Evolutionary conservation across 2,113 vertebrate species (phyloP), one percentile per base, ranked within the genome.

Genomic region (Nibea coibor): DNA sequence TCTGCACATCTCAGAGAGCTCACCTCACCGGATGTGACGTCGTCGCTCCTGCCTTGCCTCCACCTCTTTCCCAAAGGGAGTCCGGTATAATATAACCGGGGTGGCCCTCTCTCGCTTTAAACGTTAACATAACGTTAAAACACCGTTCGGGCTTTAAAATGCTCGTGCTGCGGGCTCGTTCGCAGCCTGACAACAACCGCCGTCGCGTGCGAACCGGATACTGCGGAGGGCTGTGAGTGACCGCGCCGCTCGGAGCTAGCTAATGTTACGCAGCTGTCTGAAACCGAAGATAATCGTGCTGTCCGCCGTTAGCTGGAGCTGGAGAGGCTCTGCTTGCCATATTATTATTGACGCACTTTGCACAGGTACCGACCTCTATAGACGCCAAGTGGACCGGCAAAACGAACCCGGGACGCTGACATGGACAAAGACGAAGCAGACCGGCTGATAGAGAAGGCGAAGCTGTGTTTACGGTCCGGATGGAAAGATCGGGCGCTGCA

Each of bases 381-480:
- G 19, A 72, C 64, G 22, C 58, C 63, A 20, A 51, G 10, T 19
- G 59, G 53, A 58, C 48, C 56, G 4, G 51, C 67, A 15, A 10
- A 24, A 70, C 50, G 5, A 19, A 43, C 39, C 58, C 35, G 53
- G 6, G 19, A 42, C 61, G 72, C 1, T 48, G 75, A 88, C 47
- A 94, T 93, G 93, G 95, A 95, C 66, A 95, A 92, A 91, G 94
- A 93, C 11, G 95, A 95, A 53, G 92, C 94, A 8, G 93, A 95
- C 83, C 87, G 95, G 72, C 82, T 95, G 78, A 91, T 96, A 69
- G 94, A 95, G 85, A 95, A 95, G 88, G 95, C 95, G 17, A 95
- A 96, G 87, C 87, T 93, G 84, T 95, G 94, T 79, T 82, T 96
- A 77, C 93, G 94, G 56, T 94, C 93, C 0, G 95, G 95, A n/a